Percentiles rank a stretch among this genome's conserved stretches.
Evolutionary conservation across 1,140 invertebrate species (phyloP).

Genomic region (Aphis craccivora): DNA sequence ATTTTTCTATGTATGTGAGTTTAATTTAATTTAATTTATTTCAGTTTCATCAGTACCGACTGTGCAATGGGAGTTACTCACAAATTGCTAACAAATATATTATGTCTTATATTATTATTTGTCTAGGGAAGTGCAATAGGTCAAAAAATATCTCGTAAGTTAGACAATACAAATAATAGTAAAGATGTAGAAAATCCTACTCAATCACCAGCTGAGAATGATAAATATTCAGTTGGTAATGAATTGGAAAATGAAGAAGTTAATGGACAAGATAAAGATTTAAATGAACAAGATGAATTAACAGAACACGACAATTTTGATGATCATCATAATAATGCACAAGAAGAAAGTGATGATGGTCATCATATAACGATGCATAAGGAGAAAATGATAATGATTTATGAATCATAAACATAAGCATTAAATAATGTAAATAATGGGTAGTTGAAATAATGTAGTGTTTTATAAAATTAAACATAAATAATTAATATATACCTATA

Average conservation of each 20-base stretch:
- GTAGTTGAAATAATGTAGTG: neutral
- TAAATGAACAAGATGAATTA: neutral
- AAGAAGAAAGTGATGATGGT: neutral
- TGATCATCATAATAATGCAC: too few relatives aligned
- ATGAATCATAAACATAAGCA: neutral
- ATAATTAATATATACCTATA: too few relatives aligned
- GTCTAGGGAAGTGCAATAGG: neutral
- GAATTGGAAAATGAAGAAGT: neutral
- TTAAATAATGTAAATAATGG: neutral
- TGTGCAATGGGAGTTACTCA: too few relatives aligned
- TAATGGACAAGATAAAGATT: neutral
- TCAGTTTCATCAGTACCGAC: too few relatives aligned
- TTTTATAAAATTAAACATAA: slow-evolving; percentile 11
- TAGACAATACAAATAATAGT: neutral
- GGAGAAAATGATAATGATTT: too few relatives aligned
- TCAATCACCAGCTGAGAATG: neutral
- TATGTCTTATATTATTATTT: neutral
- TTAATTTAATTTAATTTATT: too few relatives aligned
- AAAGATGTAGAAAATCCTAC: neutral
- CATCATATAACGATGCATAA: too few relatives aligned
- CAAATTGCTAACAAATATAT: neutral
- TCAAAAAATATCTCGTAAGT: neutral
- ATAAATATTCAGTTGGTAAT: neutral
- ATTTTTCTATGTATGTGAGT: too few relatives aligned
- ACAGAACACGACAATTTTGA: too few relatives aligned